Base-by-base conservation (phyloP, 2,888 invertebrate species). In the Stenodema calcarata region DNA sequence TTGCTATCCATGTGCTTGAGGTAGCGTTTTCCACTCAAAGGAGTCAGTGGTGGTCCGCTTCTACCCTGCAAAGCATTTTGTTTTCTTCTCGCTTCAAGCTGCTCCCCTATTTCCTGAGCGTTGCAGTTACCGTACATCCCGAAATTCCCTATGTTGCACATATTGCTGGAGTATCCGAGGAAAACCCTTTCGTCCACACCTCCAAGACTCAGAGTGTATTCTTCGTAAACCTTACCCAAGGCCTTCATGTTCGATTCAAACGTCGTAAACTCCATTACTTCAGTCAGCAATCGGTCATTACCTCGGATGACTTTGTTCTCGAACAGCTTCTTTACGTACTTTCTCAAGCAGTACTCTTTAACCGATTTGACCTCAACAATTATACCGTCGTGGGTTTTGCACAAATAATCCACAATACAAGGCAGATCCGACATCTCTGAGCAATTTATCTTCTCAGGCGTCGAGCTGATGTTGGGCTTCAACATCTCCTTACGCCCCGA, bases 181-280 rank as follows among this genome's bases (percentile, higher is more conserved):
- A 99, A 97, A 91, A 99, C 96, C 90, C 98, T 94, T 91, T 99
- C 99, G 91, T 99, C 99, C 91, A 99, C 96, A 91, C 98, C 98
- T 0, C 98, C 98, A 88, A 96, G 95, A 91, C 95, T 96, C 54
- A 98, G 92, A 30, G 99, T 96, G 91, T 96, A 96, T 83, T 96
- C 95, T 91, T 98, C 98, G 91, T 99, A 99, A 14, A 94, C 92
- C 91, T 95, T 96, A 89, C 96, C 96, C 54, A 98, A 92, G 89
- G 95, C 95, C 92, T 96, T 97, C 44, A 95, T 94, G 92, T 98
- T 99, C 23, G 92, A 92, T 89, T 98, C 98, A 92, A 98, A 98
- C 90, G 94, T 94, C 16, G 93, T 93, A 41, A 94, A 92, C 88
- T 97, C 96, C 89, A 98, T 92, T 44, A 98, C 92, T 28, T 95